A percentile compares a stretch with the other conserved stretches of the same genome.
These are phyloP conservation scores for Mallotus villosus DNA, from an alignment of 2,797 vertebrate genomes.

Conservation along the genomic window DNA sequence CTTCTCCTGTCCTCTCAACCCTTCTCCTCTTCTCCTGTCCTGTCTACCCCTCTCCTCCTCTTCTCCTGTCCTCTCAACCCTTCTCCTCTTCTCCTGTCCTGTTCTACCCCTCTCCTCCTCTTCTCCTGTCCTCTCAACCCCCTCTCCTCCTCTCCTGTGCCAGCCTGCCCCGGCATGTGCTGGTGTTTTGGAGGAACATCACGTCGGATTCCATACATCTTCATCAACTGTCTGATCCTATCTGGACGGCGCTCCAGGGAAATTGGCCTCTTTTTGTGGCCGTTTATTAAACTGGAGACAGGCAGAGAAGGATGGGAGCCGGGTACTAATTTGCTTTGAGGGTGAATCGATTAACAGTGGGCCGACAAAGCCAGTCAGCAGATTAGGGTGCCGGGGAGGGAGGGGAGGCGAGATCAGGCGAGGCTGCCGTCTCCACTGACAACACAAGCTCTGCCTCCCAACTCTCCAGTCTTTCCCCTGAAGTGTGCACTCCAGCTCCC, in stretches of 20 bases:
- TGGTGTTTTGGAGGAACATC: conserved; percentile 43
- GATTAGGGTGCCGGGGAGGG: not conserved
- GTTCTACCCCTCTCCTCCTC: conserved; percentile 3
- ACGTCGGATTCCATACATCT: conserved; percentile 47
- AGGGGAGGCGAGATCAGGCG: too few relatives aligned
- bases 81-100: not conserved
- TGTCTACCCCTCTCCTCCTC: not conserved
- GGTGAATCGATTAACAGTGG: conserved; percentile 22
- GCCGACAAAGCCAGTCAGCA: not conserved
- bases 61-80: not conserved
- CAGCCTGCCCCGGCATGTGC: not conserved
- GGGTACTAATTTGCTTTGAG: conserved; percentile 30
- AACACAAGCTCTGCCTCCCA: not conserved
- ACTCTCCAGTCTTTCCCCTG: too few relatives aligned
- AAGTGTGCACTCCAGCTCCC: not conserved
- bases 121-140: not conserved
- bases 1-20: too few relatives aligned
- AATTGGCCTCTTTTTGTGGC: conserved; percentile 26
- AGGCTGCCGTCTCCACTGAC: not conserved
- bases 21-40: too few relatives aligned
- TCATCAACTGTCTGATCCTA: conserved; percentile 54
- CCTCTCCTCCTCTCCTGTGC: not conserved
- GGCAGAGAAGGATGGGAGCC: conserved; percentile 23
- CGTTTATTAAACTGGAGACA: conserved; percentile 28
- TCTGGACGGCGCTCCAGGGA: conserved; percentile 24